Evolutionary conservation across 2,113 vertebrate species (phyloP).

Genomic region (Nerophis lumbriciformis): DNA sequence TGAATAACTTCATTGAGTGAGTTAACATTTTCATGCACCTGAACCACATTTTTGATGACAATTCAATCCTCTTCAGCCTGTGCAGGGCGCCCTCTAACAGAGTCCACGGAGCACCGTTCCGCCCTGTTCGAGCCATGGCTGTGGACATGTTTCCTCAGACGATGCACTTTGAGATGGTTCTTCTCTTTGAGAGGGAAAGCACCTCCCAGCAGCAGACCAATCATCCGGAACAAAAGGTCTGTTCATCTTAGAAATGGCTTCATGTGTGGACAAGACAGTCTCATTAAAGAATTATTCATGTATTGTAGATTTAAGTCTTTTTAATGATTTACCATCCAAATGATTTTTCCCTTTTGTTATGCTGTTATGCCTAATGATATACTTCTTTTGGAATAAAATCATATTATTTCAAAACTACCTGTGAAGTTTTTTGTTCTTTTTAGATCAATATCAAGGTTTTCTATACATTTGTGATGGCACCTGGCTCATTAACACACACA

Average conservation of each 20-base stretch:
- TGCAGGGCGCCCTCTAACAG: constrained; percentile 92
- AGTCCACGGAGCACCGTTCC: constrained; percentile 83
- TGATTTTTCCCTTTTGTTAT: neutral
- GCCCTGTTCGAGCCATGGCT: constrained; percentile 79
- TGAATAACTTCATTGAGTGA: constrained; percentile 96
- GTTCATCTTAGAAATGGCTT: neutral
- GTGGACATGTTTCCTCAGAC: constrained; percentile 98
- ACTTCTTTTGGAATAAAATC: constrained; percentile 1
- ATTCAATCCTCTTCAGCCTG: constrained; percentile 35
- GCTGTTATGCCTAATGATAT: too few species aligned
- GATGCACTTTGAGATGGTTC: constrained; percentile 84
- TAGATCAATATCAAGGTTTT: too few species aligned
- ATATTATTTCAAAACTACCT: neutral
- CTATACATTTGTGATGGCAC: too few species aligned
- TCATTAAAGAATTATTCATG: too few species aligned
- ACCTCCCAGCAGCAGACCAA: constrained; percentile 39
- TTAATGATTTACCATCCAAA: neutral
- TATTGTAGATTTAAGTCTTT: too few species aligned
- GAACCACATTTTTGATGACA: neutral
- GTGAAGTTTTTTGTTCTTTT: too few species aligned
- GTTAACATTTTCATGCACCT: constrained; percentile 46
- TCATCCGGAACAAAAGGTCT: constrained; percentile 7
- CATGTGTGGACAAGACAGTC: too few species aligned
- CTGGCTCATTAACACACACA: too few species aligned
- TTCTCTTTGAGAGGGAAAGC: constrained; percentile 84